Base-by-base conservation (phyloP, 1,140 invertebrate species). In the Aphis gossypii region DNA sequence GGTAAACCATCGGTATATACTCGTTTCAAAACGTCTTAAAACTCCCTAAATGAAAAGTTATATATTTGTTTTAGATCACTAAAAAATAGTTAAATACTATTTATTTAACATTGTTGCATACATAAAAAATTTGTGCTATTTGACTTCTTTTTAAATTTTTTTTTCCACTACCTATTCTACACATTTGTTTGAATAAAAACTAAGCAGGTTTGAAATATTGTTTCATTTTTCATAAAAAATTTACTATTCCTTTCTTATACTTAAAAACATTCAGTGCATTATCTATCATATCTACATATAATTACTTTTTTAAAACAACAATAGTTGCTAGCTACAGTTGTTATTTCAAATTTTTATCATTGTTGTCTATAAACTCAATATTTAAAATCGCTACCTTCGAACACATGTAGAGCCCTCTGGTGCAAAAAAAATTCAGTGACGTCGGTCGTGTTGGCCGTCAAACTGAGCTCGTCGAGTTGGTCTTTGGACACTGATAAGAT, bases 391-490 rank as follows among this genome's bases (percentile, higher is more conserved):
- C n/a, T 95, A 97, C 97, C 97, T 95, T 96, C 95, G 95, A 97
- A 98, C 68, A 99, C 99, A 95, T 99, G 99, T 25, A 97, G 95
- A 4, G 98, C 98, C 94, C 99, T 96, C 94, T 99, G 97, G 94
- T 96, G 96, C 11, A 99, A 95, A 95, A 98, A 97, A 95, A 99
- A 99, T 93, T 96, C 95, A 94, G 96, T 95, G 88, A 97, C 95
- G 94, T 97, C 95, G 94, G 95, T 96, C 38, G 97, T 98, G 94
- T 98, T 97, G 92, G 95, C 95, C 92, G 97, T 97, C 30, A 98
- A 95, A 93, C 96, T 97, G 92, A 95, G 95, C 84, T 96, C 94
- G 94, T 97, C 96, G 94, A 99, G 95, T 94, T 97, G 96, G 68
- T 97, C 95, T 94, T 96, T 95, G 68, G 95, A 96, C 0, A 98